Percentiles rank a stretch among this genome's conserved stretches.
Evolutionary conservation across 2,797 vertebrate species (phyloP).

Genomic region (Tamandua tetradactyla): DNA sequence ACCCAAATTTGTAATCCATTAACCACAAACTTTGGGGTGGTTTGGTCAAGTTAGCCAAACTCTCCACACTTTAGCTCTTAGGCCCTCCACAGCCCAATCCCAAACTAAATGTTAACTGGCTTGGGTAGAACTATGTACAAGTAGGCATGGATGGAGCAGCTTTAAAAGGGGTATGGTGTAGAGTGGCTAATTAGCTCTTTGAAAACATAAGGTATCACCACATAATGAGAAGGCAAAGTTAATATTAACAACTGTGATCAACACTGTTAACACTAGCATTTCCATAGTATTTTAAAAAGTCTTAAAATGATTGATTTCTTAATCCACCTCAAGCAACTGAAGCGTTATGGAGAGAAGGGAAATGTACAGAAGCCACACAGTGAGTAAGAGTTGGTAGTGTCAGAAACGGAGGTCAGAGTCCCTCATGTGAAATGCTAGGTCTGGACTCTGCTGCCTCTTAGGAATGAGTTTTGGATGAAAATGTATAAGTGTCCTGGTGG

Average conservation of each 20-base stretch:
- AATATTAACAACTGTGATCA: constrained; percentile 41
- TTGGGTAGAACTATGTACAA: not conserved
- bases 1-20: constrained; percentile 82
- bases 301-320: constrained; percentile 66
- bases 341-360: constrained; percentile 50
- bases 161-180: not conserved
- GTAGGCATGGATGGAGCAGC: not conserved
- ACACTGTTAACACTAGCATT: constrained; percentile 19
- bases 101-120: not conserved
- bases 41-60: constrained; percentile 68
- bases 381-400: not conserved
- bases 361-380: constrained; percentile 16
- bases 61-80: constrained; percentile 41
- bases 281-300: constrained; percentile 61
- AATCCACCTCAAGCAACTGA: constrained; percentile 44
- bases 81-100: not conserved
- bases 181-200: constrained; percentile 43
- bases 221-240: constrained; percentile 46
- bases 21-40: constrained; percentile 72
- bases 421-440: constrained; percentile 2
- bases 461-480: constrained; percentile 51
- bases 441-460: constrained; percentile 12
- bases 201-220: constrained; percentile 35
- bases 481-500: constrained; percentile 17
- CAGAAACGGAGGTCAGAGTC: not conserved